Conservation (phyloP, 1,140 invertebrate genomes). For the Heliconius hermathena region DNA sequence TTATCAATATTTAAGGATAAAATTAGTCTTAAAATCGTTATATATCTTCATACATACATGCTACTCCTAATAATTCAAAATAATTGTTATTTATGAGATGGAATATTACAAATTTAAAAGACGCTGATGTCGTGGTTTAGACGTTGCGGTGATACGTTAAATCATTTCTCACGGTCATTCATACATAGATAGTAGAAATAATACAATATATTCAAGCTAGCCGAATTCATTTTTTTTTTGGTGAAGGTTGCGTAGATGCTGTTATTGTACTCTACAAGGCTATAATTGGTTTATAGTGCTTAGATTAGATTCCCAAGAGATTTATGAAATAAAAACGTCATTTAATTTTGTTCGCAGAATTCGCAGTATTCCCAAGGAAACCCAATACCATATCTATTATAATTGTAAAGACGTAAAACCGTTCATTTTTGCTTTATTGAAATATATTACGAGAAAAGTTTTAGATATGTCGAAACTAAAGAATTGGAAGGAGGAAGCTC, state of each 20-base stretch:
- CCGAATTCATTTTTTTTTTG: constrained; percentile 24
- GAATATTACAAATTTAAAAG: not conserved
- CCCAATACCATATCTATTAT: not conserved
- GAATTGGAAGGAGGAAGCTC: constrained; percentile 51
- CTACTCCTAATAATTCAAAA: not conserved
- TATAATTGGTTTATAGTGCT: not conserved
- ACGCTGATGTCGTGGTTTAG: not conserved
- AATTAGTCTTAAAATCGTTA: not conserved
- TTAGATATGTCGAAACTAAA: constrained; percentile 49
- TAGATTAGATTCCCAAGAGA: not conserved
- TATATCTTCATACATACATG: too few relatives aligned
- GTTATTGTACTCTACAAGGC: constrained; percentile 5
- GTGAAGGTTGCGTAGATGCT: constrained; percentile 25
- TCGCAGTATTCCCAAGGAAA: constrained; percentile 12
- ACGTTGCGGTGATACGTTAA: constrained; percentile 18
- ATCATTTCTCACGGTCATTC: constrained; percentile 36
- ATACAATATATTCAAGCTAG: constrained; percentile 18
- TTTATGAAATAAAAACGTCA: not conserved
- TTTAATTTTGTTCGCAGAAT: constrained; percentile 38
- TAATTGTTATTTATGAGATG: not conserved
- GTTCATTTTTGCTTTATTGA: not conserved
- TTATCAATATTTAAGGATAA: not conserved
- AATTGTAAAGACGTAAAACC: not conserved
- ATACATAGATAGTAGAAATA: constrained; percentile 18
- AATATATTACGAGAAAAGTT: not conserved